Evolutionary conservation across 2,113 vertebrate genomes (phyloP), one percentile per base, ranked within the genome.

Genomic region (Toxotes jaculatrix): DNA sequence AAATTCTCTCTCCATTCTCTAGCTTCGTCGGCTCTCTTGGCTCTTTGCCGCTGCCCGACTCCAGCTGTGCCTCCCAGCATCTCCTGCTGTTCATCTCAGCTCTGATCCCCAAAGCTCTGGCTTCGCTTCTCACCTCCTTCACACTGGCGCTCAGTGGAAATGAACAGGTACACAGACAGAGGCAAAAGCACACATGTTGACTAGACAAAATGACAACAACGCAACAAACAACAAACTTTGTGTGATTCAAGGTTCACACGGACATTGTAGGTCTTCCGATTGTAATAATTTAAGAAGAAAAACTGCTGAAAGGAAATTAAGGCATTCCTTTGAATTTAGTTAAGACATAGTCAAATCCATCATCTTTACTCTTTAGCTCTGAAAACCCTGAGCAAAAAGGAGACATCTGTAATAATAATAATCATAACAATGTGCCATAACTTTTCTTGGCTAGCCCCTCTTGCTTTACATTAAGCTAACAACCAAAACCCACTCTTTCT

Each of bases 21-120:
- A 94, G 94, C 40, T 94, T 95, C 67, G 88, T 94, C 2, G 90
- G 90, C 31, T 72, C 79, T 36, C 85, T 94, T 0, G 23, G 73
- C 32, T 86, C 91, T 7, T 38, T 94, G 68, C 92, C 91, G 0
- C 88, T 95, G 66, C 93, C 93, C 0, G 72, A 92, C 59, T 79
- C 85, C 51, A 84, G 70, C 45, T 76, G 73, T 47, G 92, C 93
- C 74, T 80, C 92, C 34, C 92, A 93, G 57, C 93, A 95, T 38
- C 92, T 95, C 23, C 88, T 94, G 65, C 88, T 94, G 42, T 94
- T 95, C 87, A 94, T 95, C 87, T 94, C 93, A 0, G 93, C 93
- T 0, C 88, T 94, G 69, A 93, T 94, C 68, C 93, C 93, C 40
- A 95, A 95, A 91, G 94, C 93, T 23, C 77, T 94, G 84, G 92